Base-by-base conservation (phyloP, 2,888 invertebrate species). In the Platycheirus rosarum region DNA sequence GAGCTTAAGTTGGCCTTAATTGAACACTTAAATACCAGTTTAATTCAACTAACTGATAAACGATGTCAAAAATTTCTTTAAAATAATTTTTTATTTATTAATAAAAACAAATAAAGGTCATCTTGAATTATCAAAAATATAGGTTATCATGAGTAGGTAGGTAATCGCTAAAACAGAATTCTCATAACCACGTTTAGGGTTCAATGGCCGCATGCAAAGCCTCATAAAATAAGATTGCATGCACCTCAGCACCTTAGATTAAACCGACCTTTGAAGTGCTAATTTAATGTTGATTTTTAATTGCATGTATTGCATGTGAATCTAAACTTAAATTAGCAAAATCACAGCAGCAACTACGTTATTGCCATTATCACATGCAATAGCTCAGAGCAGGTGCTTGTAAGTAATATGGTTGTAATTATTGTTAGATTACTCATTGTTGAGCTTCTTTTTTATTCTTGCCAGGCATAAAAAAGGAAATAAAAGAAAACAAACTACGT, bases 321-420 rank as follows among this genome's bases (percentile, higher is more conserved):
- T 71, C 40, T 63, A 42, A 62, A 76, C n/a, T 71, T 76, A 62
- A 62, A 71, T 37, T 13, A 20, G 49, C 35, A 70, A 44, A 70
- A 76, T 80, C 53, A 70, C 80, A 71, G 77, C 71, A 80, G 76
- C 70, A 11, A 80, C n/a, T n/a, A 53, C 49, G 62, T 76, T 80
- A 62, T 60, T 65, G 46, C 60, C 66, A 66, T 76, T 53, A 35
- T 46, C 40, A 42, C 80, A 80, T 76, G 80, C 75, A 75, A 65
- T 57, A 20, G 35, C 37, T 8, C 23, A 26, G 18, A 53, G 35
- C 3, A 18, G 16, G 35, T 35, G 32, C 1, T 3, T 32, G 9
- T n/a, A n/a, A n/a, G n/a, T n/a, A n/a, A n/a, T n/a, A n/a, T n/a
- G n/a, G n/a, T n/a, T n/a, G n/a, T n/a, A n/a, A n/a, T n/a, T n/a